A percentile compares a stretch with the other conserved stretches of the same genome.
phyloP scores from a whole-genome alignment of 2,113 vertebrate species.

The Apistogramma diplotaenia region DNA sequence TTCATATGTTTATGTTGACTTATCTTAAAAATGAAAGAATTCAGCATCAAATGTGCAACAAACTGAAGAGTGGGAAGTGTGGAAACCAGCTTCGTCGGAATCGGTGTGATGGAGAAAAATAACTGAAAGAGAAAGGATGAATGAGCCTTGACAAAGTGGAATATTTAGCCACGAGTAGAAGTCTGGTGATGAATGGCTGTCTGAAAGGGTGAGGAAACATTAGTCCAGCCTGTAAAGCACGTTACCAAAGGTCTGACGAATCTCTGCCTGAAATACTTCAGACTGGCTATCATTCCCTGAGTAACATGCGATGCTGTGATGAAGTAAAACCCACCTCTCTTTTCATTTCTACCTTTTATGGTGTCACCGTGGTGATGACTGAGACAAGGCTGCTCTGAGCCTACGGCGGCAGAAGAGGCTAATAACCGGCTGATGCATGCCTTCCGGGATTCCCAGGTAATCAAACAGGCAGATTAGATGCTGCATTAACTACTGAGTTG shows the following conservation, averaged over 20 bases:
- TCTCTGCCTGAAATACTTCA: background rate
- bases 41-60: constrained; percentile 2
- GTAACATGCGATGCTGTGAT: background rate
- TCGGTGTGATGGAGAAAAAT: background rate
- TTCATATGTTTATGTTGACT: constrained; percentile 6
- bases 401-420: background rate
- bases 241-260: constrained; percentile 6
- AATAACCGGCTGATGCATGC: constrained; percentile 9
- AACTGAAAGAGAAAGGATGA: background rate
- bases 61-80: background rate
- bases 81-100: background rate
- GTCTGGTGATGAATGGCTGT: background rate
- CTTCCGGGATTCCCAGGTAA: constrained; percentile 21
- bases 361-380: background rate
- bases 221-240: background rate
- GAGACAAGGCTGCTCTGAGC: background rate
- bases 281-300: background rate
- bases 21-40: background rate
- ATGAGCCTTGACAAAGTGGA: background rate
- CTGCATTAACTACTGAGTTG: background rate
- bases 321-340: background rate
- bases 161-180: background rate
- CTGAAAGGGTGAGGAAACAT: constrained; percentile 18
- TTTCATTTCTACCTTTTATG: background rate
- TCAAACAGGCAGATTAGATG: constrained; percentile 20